Base-by-base conservation (phyloP, 2,797 vertebrate species). In the Basileuterus tristriatus region DNA sequence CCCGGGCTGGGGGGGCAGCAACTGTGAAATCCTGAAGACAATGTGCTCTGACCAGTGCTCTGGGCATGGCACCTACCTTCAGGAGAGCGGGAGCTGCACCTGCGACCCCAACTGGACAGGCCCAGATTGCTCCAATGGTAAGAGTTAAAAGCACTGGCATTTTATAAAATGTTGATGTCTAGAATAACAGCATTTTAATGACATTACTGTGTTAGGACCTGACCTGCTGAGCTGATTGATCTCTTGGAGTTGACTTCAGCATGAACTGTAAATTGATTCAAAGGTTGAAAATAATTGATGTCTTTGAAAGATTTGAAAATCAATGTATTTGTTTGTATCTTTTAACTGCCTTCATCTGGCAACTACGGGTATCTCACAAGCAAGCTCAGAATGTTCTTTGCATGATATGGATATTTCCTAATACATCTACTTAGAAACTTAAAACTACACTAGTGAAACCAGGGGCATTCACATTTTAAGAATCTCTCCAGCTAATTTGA, bases 41-140 rank as follows among this genome's bases (percentile, higher is more conserved):
- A 98, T 99, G 97, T 99, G 99, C 95, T 98, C 99, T 1, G 99
- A 99, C 78, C 99, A 99, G 96, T 99, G 99, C 95, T 99, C 99
- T 60, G 99, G 98, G 23, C 99, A 99, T 3, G 99, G 99, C 52
- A 99, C 98, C 7, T 99, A 99, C 97, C 98, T 98, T 94, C 98
- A 98, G 21, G 99, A 99, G 90, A 98, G 98, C 5, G 98, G 98
- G 19, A 98, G 98, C 83, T 99, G 99, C 90, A 97, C 98, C 30
- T 99, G 99, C 1, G 99, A 99, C 82, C 98, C 98, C 91, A 99
- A 98, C 90, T 99, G 99, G 99, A 99, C 98, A 3, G 99, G 99
- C 29, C 98, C 98, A 20, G 99, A 99, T 97, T 99, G 99, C 96
- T 99, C 99, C 63, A 98, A 98, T 85, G 99, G 99, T 99, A 96